A percentile compares a stretch with the other conserved stretches of the same genome.
These are phyloP conservation scores for Morbakka virulenta DNA, from an alignment of 30 jellyfish, hydroid and myxozoan genomes.

Conservation along the genomic window DNA sequence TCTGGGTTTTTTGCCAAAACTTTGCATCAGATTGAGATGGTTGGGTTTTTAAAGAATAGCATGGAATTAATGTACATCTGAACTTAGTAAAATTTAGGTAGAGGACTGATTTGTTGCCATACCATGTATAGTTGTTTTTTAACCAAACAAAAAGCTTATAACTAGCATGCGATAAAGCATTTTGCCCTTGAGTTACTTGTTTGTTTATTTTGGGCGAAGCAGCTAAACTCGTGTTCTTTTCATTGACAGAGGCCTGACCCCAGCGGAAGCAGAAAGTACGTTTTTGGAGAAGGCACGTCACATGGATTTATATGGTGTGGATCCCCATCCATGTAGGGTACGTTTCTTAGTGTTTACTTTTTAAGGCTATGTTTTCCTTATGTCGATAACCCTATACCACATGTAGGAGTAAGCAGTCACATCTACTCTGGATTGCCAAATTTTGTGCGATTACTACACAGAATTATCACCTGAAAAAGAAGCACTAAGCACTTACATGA, in stretches of 20 bases:
- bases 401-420: neutral
- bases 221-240: neutral
- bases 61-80: conserved; percentile 32
- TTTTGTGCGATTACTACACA: too few relatives aligned
- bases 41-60: too few relatives aligned
- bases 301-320: conserved; percentile 96
- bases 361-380: neutral
- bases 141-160: too few relatives aligned
- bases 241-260: conserved; percentile 54
- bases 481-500: too few relatives aligned
- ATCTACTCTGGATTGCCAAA: neutral
- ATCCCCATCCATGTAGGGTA: conserved; percentile 96
- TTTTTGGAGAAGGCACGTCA: conserved; percentile 67
- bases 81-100: neutral
- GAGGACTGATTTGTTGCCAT: neutral
- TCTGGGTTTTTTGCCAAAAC: too few relatives aligned
- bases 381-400: neutral
- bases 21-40: too few relatives aligned
- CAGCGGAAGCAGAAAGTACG: conserved; percentile 66
- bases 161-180: too few relatives aligned
- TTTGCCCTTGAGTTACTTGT: neutral
- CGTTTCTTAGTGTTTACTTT: neutral
- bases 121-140: too few relatives aligned
- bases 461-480: too few relatives aligned
- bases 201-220: neutral